Evolutionary conservation across 2,888 invertebrate species (phyloP).

Genomic region (Cyclophora punctaria): DNA sequence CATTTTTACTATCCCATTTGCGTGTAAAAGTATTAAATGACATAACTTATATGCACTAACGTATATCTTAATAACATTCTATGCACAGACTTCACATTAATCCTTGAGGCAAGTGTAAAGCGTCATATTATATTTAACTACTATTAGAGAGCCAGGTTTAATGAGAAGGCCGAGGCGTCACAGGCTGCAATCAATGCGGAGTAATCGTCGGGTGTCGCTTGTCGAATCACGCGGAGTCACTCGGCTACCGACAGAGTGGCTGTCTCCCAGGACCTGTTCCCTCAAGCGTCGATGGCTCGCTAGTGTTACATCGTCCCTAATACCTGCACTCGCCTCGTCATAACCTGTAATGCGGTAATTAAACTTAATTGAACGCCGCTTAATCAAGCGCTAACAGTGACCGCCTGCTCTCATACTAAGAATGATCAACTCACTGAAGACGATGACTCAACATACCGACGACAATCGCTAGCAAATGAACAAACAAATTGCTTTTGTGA

Average conservation of each 20-base stretch:
- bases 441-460: constrained; percentile 12
- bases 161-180: constrained; percentile 32
- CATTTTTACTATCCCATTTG: no score
- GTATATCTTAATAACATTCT: constrained; percentile 1
- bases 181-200: constrained; percentile 34
- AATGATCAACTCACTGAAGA: constrained; percentile 8
- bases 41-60: no score
- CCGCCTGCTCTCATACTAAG: constrained; percentile 19
- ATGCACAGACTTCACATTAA: constrained; percentile 6
- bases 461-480: constrained; percentile 6
- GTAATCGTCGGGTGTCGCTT: constrained; percentile 33
- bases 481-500: constrained; percentile 39
- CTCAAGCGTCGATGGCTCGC: constrained; percentile 30
- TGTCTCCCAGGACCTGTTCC: constrained; percentile 35
- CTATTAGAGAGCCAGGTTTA: constrained; percentile 23
- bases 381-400: constrained; percentile 24
- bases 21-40: no score
- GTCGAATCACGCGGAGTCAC: constrained; percentile 24
- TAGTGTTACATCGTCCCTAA: constrained; percentile 17
- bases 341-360: constrained; percentile 31
- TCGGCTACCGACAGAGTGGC: constrained; percentile 7
- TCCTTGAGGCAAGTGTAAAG: not conserved
- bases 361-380: constrained; percentile 28
- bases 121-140: constrained; percentile 14
- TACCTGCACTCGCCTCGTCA: constrained; percentile 24